Evolutionary conservation across 2,888 invertebrate species (phyloP), one percentile per base, ranked within the genome.

Genomic region (Tolmerus cingulatus): DNA sequence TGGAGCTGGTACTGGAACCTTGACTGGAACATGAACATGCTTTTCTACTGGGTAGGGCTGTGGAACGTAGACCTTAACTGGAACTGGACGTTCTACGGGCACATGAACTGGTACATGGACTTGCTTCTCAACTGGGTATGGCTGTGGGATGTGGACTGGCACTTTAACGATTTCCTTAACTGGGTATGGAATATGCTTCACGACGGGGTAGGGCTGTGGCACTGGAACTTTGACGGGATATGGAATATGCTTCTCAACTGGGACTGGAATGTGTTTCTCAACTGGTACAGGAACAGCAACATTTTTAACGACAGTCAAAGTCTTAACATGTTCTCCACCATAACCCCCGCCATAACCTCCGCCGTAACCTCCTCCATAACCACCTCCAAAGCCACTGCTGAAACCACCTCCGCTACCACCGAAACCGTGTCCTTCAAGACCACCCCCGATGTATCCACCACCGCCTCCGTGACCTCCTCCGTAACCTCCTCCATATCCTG

Each of bases 21-120:
- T 95, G 88, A 95, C 95, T 89, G 96, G 96, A 1, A 90, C 90
- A 88, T 95, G 96, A 85, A 96, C 95, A 91, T 94, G 95, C 93
- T 95, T 96, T 92, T 96, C 96, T 66, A 96, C 96, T 74, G 96
- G 96, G 93, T 96, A 96, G 4, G 96, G 97, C 89, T 95, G 94
- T 34, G 96, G 96, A 51, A 96, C 95, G 86, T 93, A 95, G 1
- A 96, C 95, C 91, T 96, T 95, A 34, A 96, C 95, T 87, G 96
- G 95, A 85, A 95, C 95, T 79, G 95, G 95, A 90, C 95, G 94
- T 90, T 95, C 93, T 87, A 94, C 94, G 89, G 93, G 94, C 8
- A 95, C 94, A 91, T 94, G 94, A 16, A 95, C 94, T 74, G 95
- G 95, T 90, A 93, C 93, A 40, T 92, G 94, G 78, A 96, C 94